Evolutionary conservation across 2,888 invertebrate species (phyloP), one percentile per base, ranked within the genome.

Genomic region (Lepidocyrtinus sp.): DNA sequence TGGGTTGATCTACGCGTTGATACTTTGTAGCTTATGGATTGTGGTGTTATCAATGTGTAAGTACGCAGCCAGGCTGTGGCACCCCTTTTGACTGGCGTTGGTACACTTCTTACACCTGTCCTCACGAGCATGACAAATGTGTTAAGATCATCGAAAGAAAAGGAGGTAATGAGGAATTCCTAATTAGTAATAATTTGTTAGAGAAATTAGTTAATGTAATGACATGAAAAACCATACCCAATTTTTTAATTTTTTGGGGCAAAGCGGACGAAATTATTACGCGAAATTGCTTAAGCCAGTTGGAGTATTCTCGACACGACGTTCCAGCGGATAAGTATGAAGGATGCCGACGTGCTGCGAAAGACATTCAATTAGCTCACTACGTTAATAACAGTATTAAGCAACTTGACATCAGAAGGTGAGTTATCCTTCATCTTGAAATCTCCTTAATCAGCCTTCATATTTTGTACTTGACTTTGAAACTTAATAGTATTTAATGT

Each of bases 261-360:
- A 80, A 89, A 96, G 96, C 94, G 24, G 92, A 94, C 87, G 92
- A 92, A 87, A 91, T 94, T 0, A 94, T 96, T 63, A 96, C 95
- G 0, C 91, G 97, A 86, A 94, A 95, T 86, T 97, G 97, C 88
- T 89, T 96, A 61, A 96, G 96, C 88, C 92, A 93, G 50, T 90
- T 96, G 77, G 91, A 92, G 87, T 93, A 92, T 46, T 92, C 94
- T 85, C 91, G 96, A 72, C 94, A 93, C 1, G 97, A 97, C 87
- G 94, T 97, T 86, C 96, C 96, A 3, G 95, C 96, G 0, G 96
- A 97, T 88, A 94, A 93, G 80, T 97, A 96, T 88, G 96, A 97
- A 89, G 97, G 97, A 0, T 97, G 96, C 87, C 91, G 96, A 74
- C 91, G 93, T 7, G 94, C 95, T 24, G 93, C 95, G 0, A 91